Evolutionary conservation across 2,113 vertebrate species (phyloP), one percentile per base, ranked within the genome.

Genomic region (Atherinomorus stipes): DNA sequence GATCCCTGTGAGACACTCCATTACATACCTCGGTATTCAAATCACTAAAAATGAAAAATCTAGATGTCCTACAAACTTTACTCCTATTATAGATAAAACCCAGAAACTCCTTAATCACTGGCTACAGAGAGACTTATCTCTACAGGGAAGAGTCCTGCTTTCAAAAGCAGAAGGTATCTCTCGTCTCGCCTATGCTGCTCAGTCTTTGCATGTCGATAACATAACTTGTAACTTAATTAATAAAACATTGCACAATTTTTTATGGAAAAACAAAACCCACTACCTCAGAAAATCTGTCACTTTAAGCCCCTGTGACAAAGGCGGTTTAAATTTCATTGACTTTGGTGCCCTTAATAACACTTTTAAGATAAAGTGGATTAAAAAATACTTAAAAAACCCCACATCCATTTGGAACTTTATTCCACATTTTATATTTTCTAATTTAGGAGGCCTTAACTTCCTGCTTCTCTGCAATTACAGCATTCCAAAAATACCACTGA

Each of bases 291-390:
- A 31, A 28, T 54, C 52, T 54, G 52, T 54, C 7, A 25, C 18
- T 19, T 7, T 54, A 1, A 28, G 26, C 23, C 9, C 8, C 19
- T 0, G 9, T 49, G 15, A 64, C 11, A 49, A 21, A 4, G 1
- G 60, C 2, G 18, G 0, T 6, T 25, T 45, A 61, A 4, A n/a
- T 26, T 19, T 13, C 22, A 42, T 19, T 11, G 23, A 62, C 0
- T 34, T 11, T 26, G 47, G 19, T n/a, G 31, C 4, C 11, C 44
- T 49, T 16, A 22, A 21, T 9, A 38, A 38, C 8, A 38, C 44
- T 18, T 28, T 63, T 26, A 62, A 62, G 1, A 51, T 51, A 25
- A 45, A 13, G 2, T n/a, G 23, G 59, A 45, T 45, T 0, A 4
- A 45, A 28, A 47, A 1, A 11, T 38, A 34, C 34, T 16, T 53